phyloP scores from a whole-genome alignment of 2,113 vertebrate species.

The Balaeniceps rex region DNA sequence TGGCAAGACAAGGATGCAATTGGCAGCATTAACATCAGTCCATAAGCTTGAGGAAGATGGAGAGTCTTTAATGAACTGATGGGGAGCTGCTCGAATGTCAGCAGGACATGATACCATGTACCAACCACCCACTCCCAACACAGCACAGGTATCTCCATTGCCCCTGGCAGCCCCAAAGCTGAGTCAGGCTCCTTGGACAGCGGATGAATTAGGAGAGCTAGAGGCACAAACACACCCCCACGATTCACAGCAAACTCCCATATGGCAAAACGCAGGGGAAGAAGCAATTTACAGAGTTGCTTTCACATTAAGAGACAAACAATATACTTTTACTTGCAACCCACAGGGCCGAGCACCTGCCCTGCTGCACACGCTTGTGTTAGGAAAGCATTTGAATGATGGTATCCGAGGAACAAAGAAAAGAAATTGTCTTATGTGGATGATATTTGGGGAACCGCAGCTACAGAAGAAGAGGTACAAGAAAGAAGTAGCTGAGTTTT shows the following conservation, averaged over 20 bases:
- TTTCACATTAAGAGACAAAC: conserved; percentile 30
- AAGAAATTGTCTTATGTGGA: background rate
- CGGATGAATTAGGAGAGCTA: background rate
- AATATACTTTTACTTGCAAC: background rate
- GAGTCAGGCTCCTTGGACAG: background rate
- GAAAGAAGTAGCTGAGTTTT: background rate
- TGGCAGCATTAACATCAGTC: background rate
- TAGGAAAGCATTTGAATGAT: background rate
- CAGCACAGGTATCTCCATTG: background rate
- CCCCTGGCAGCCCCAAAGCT: background rate
- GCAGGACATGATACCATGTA: background rate
- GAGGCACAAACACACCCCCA: background rate
- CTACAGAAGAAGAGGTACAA: background rate
- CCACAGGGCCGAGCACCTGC: conserved; percentile 7
- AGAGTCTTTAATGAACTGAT: background rate
- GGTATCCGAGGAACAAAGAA: background rate
- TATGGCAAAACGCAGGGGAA: background rate
- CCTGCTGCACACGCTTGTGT: background rate
- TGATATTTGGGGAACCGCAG: fast-evolving
- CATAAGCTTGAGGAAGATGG: background rate
- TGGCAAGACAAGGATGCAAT: background rate
- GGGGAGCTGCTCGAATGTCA: background rate
- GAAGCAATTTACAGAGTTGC: background rate
- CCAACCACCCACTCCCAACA: background rate
- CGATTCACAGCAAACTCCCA: background rate